phyloP scores from a whole-genome alignment of 2,888 invertebrate species.

The Cheilosia vernalis region DNA sequence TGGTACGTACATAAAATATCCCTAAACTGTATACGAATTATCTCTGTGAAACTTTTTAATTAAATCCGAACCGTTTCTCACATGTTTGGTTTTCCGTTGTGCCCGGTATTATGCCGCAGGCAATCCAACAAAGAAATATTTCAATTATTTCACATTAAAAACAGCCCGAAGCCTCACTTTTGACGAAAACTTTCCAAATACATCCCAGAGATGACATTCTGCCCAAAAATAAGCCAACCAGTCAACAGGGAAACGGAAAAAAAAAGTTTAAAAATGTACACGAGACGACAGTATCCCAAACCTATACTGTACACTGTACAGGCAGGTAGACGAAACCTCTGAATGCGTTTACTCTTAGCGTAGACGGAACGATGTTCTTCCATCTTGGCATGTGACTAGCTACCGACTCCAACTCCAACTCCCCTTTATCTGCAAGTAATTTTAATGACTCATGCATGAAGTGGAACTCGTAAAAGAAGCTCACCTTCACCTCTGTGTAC shows the following conservation, averaged over 20 bases:
- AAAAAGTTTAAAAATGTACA: neutral
- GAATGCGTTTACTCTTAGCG: slow-evolving; percentile 36
- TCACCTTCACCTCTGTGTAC: slow-evolving; percentile 34
- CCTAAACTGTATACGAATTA: slow-evolving; percentile 52
- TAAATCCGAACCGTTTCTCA: slow-evolving; percentile 62
- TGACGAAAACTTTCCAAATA: slow-evolving; percentile 69
- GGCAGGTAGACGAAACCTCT: slow-evolving; percentile 45
- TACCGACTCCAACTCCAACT: neutral
- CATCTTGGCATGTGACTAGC: slow-evolving; percentile 12
- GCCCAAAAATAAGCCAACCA: slow-evolving; percentile 6
- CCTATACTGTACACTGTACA: neutral
- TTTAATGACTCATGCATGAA: slow-evolving; percentile 61
- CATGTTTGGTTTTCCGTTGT: slow-evolving; percentile 41
- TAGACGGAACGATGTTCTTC: slow-evolving; percentile 33
- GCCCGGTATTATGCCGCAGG: slow-evolving; percentile 22
- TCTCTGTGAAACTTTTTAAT: slow-evolving; percentile 70
- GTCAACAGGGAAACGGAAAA: neutral
- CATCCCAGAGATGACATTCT: slow-evolving; percentile 33
- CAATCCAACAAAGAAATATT: slow-evolving; percentile 63
- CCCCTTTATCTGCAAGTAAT: slow-evolving; percentile 37
- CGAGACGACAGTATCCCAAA: neutral
- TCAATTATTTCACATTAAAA: slow-evolving; percentile 72
- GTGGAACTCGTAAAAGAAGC: slow-evolving; percentile 3
- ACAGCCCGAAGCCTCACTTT: slow-evolving; percentile 62
- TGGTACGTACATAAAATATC: neutral